Conservation (phyloP, 2,113 vertebrate species). For the Cygnus atratus region DNA sequence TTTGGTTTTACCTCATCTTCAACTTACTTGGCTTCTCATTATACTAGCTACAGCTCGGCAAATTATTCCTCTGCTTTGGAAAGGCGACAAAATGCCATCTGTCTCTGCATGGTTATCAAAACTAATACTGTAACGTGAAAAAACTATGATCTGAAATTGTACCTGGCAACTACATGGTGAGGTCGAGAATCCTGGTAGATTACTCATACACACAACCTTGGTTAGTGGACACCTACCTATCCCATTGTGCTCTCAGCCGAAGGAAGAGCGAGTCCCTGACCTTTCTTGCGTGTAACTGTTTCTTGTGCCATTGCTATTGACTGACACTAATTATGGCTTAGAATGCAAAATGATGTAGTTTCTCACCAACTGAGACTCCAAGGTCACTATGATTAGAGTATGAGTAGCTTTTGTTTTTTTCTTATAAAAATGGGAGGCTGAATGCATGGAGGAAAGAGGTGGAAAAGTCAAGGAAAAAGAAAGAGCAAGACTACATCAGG, state of each 20-base stretch:
- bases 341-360: conserved; percentile 62
- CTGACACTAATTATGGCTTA: conserved; percentile 69
- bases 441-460: conserved; percentile 29
- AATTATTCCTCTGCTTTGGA: conserved; percentile 83
- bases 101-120: conserved; percentile 82
- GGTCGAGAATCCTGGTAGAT: conserved; percentile 18
- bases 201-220: not conserved
- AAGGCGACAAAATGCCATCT: conserved; percentile 82
- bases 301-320: conserved; percentile 51
- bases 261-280: conserved; percentile 24
- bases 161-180: conserved; percentile 51
- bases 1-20: conserved; percentile 83
- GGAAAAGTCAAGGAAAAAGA: conserved; percentile 36
- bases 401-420: conserved; percentile 36
- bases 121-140: conserved; percentile 74
- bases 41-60: conserved; percentile 76
- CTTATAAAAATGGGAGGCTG: conserved; percentile 39
- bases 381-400: conserved; percentile 59
- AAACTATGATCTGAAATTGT: conserved; percentile 64
- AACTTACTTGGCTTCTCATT: conserved; percentile 80
- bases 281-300: conserved; percentile 26
- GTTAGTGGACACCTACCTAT: not conserved
- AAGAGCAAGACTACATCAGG: conserved; percentile 21
- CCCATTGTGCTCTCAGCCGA: not conserved
- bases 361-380: conserved; percentile 62